Conservation (phyloP, 2,888 invertebrate genomes). For the Tetranychus truncatus region DNA sequence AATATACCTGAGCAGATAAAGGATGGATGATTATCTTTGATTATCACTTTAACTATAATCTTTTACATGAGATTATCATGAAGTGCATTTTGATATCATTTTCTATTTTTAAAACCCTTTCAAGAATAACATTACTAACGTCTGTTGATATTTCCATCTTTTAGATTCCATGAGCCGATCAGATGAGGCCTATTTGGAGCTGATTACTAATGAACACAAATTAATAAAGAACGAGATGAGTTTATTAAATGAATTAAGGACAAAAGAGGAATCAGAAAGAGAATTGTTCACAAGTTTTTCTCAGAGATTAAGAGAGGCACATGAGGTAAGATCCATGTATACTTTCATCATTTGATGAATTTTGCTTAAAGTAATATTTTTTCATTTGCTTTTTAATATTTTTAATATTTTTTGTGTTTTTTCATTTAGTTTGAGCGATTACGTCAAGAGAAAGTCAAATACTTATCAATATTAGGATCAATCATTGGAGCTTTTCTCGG, state of each 20-base stretch:
- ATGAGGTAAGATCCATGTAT: slow-evolving; percentile 12
- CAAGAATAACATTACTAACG: neutral
- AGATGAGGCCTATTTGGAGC: slow-evolving; percentile 16
- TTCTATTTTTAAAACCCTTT: neutral
- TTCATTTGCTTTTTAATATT: too few species aligned
- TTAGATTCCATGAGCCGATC: slow-evolving; percentile 10
- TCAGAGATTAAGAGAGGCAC: slow-evolving; percentile 17
- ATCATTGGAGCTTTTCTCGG: slow-evolving; percentile 20
- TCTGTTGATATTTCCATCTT: neutral
- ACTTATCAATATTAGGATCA: slow-evolving; percentile 15
- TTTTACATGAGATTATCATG: too few species aligned
- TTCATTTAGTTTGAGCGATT: slow-evolving; percentile 11
- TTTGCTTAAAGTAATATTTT: too few species aligned
- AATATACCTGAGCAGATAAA: too few species aligned
- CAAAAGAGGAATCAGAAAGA: slow-evolving; percentile 17
- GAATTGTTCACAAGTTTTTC: slow-evolving; percentile 17
- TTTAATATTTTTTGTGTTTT: neutral
- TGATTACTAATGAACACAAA: slow-evolving; percentile 20
- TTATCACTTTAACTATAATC: too few species aligned
- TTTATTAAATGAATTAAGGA: slow-evolving; percentile 1
- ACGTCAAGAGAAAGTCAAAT: slow-evolving; percentile 17
- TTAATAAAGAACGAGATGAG: slow-evolving; percentile 18
- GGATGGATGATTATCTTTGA: too few species aligned
- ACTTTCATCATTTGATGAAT: neutral
- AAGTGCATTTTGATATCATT: too few species aligned